Evolutionary conservation across 1,140 invertebrate species (phyloP), one percentile per base, ranked within the genome.

Genomic region (Linepithema humile): DNA sequence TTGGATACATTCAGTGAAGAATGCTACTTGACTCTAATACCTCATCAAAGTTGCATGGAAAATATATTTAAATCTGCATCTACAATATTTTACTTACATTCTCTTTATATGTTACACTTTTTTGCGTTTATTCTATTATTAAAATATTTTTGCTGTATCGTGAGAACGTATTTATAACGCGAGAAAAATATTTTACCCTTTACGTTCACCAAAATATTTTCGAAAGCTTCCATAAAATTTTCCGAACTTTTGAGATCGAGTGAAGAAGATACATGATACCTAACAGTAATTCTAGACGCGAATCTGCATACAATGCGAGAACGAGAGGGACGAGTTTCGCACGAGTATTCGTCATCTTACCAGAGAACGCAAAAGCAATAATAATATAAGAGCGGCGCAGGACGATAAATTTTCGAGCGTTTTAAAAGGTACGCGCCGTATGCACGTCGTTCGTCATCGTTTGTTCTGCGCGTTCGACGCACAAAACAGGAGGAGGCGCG

Each of bases 251-350:
- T n/a, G n/a, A n/a, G n/a, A n/a, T n/a, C n/a, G n/a, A n/a, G n/a
- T n/a, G n/a, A n/a, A n/a, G 40, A 53, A 55, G 48, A 15, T 23
- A 5, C 35, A 40, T 29, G 53, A 53, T 45, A 29, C 45, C 50
- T 40, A 1, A 38, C 38, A 59, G 45, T 12, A 50, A 6, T 84
- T 77, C 55, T 64, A 73, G 50, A 29, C 38, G 48, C 2, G 53
- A 70, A 88, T 89, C 86, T 89, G 85, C 88, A 88, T 86, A 86
- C 88, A 88, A 89, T 88, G 60, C 53, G 40, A 59, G 69, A n/a
- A 23, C 50, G 59, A 83, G 55, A 62, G 62, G 23, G n/a, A 17
- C 9, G 12, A 57, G n/a, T 26, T 70, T 70, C 40, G 43, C 17
- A 23, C 17, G 40, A 64, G 75, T 50, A 29, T 72, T 50, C 20